Conservation (phyloP, 2,888 invertebrate species). For the Papilio gigon region DNA sequence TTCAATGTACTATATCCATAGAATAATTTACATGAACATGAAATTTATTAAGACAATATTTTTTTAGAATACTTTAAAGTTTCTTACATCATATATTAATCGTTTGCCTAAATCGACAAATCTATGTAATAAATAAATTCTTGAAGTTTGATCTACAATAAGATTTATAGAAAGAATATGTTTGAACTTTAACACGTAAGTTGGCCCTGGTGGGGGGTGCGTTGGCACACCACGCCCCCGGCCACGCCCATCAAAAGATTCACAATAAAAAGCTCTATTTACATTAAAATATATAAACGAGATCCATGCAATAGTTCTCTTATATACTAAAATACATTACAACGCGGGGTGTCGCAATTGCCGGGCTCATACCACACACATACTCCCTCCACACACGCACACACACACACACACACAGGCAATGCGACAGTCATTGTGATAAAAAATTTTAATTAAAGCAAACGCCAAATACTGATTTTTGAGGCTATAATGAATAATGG, state of each 20-base stretch:
- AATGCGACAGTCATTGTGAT: conserved; percentile 4
- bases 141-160: conserved; percentile 27
- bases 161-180: conserved; percentile 20
- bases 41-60: neutral
- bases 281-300: conserved; percentile 29
- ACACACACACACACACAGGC: neutral
- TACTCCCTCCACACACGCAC: no score
- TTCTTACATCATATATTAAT: conserved; percentile 16
- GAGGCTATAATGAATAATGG: neutral
- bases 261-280: conserved; percentile 35
- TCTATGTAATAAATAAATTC: conserved; percentile 37
- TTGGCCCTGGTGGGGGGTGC: neutral
- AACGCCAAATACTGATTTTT: conserved; percentile 38
- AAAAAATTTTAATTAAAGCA: conserved; percentile 36
- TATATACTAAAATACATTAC: conserved; percentile 23
- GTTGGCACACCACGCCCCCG: neutral
- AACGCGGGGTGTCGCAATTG: neutral
- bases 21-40: conserved; percentile 6
- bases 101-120: conserved; percentile 21
- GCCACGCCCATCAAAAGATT: conserved; percentile 10
- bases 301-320: conserved; percentile 25
- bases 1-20: neutral
- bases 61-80: neutral
- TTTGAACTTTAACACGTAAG: conserved; percentile 19
- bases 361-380: neutral